These are phyloP conservation scores for Esperia sulphurella DNA, from an alignment of 2,888 invertebrate genomes.

Conservation along the genomic window DNA sequence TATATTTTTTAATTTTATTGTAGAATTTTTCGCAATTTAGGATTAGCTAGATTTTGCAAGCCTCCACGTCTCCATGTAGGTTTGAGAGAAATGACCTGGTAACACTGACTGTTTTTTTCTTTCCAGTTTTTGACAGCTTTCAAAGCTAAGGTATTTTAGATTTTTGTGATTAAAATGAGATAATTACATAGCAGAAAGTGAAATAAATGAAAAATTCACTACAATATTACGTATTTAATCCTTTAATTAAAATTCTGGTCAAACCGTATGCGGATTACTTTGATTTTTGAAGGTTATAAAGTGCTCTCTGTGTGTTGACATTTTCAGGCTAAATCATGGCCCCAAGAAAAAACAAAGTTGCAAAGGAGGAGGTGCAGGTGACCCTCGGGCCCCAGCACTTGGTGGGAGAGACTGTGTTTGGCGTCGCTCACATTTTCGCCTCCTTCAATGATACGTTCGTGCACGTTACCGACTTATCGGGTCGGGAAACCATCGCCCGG, in stretches of 20 bases:
- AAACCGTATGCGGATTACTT: conserved; percentile 44
- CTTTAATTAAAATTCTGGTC: conserved; percentile 15
- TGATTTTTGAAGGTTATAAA: conserved; percentile 66
- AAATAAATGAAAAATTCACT: conserved; percentile 36
- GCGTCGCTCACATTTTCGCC: conserved; percentile 99
- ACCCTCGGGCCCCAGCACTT: conserved; percentile 97
- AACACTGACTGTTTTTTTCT: conserved; percentile 35
- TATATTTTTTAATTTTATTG: too few relatives aligned
- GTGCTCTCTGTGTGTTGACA: conserved; percentile 62
- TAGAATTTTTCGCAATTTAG: too few relatives aligned
- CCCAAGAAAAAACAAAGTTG: conserved; percentile 97
- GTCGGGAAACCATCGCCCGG: conserved; percentile 95
- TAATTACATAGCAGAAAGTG: conserved; percentile 24
- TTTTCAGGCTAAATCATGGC: conserved; percentile 87
- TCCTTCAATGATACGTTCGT: conserved; percentile 99
- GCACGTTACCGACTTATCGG: conserved; percentile 99
- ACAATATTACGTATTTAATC: conserved; percentile 14
- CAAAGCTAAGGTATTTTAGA: conserved; percentile 63
- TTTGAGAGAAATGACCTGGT: too few relatives aligned
- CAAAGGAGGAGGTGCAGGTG: conserved; percentile 98
- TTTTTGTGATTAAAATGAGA: conserved; percentile 36
- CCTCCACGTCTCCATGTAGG: too few relatives aligned
- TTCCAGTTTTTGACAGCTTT: conserved; percentile 75
- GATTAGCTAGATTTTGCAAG: too few relatives aligned
- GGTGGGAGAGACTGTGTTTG: conserved; percentile 98